phyloP scores from a whole-genome alignment of 1,140 invertebrate genomes.

The Phthorimaea operculella region DNA sequence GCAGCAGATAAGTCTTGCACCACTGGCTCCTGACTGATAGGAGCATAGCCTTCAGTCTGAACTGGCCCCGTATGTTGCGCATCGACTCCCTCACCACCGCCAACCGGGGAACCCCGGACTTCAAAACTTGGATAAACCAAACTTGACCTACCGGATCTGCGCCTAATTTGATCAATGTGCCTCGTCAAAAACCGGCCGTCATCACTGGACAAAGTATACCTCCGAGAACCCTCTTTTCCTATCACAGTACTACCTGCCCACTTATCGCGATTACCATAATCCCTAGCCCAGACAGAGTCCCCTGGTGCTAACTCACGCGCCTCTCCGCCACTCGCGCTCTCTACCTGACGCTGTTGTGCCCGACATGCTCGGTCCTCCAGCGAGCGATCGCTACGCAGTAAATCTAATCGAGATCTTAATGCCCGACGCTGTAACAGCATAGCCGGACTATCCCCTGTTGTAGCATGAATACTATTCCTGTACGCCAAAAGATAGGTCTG shows the following conservation, averaged over 20 bases:
- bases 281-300: not conserved
- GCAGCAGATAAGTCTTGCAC: not conserved
- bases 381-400: not conserved
- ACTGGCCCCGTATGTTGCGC: not conserved
- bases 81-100: not conserved
- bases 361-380: not conserved
- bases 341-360: conserved; percentile 1
- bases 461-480: conserved; percentile 3
- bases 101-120: not conserved
- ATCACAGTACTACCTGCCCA: not conserved
- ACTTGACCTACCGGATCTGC: not conserved
- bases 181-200: not conserved
- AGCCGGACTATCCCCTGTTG: not conserved
- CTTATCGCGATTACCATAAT: not conserved
- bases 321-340: not conserved
- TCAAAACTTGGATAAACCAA: not conserved
- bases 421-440: conserved; percentile 2
- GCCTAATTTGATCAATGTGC: not conserved
- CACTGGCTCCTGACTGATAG: not conserved
- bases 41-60: not conserved
- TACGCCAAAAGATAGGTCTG: not conserved
- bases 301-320: not conserved
- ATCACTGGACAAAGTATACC: not conserved
- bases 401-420: not conserved
- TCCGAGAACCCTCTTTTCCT: not conserved